These are phyloP conservation scores for Hypsibius dujardini DNA, from an alignment of 1,140 invertebrate species.

Conservation along the genomic window DNA sequence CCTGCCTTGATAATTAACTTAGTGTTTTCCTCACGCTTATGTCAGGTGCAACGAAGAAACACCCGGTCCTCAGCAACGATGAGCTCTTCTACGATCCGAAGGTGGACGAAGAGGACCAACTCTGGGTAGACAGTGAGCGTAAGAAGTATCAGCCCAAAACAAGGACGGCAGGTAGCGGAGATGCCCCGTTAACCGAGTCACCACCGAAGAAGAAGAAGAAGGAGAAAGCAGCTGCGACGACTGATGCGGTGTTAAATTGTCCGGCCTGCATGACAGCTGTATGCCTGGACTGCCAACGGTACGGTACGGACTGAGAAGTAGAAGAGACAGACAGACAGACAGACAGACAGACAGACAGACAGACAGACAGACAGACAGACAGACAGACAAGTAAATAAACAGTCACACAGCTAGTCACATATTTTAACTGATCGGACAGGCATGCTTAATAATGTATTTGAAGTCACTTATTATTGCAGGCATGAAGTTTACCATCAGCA, in stretches of 20 bases:
- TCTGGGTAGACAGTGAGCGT: conserved; percentile 38
- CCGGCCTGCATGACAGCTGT: conserved; percentile 44
- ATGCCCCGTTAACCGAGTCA: neutral
- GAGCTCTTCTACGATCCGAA: conserved; percentile 43
- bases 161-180: neutral
- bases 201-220: conserved; percentile 17
- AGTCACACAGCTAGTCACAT: neutral
- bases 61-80: conserved; percentile 30
- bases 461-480: conserved; percentile 28
- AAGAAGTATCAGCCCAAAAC: conserved; percentile 26
- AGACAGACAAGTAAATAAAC: neutral
- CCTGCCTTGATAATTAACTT: conserved; percentile 16
- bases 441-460: too few species aligned
- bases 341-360: too few species aligned
- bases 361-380: too few species aligned
- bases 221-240: conserved; percentile 23
- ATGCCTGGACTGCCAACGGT: conserved; percentile 45
- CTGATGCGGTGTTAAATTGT: conserved; percentile 46
- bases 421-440: too few species aligned
- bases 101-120: conserved; percentile 42
- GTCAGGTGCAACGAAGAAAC: conserved; percentile 20
- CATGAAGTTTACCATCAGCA: conserved; percentile 42
- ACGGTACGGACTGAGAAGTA: conserved; percentile 17
- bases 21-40: conserved; percentile 12
- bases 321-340: too few species aligned